Base-by-base conservation (phyloP, 1,140 invertebrate genomes). In the Probaryconus sp. region DNA sequence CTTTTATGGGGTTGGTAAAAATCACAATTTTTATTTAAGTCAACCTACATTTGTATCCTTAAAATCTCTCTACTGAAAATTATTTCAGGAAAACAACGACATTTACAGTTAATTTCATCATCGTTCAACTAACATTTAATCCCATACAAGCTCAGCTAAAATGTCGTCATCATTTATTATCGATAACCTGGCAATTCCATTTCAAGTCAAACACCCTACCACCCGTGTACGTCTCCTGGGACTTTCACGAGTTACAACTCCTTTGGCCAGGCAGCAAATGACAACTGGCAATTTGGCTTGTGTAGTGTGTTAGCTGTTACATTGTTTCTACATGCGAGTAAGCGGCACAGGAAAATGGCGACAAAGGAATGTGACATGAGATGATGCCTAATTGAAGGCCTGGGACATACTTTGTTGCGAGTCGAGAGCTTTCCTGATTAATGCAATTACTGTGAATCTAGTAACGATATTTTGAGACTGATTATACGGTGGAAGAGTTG, bases 341-440 rank as follows among this genome's bases (percentile, higher is more conserved):
- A 68, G 21, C 47, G 33, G 35, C 47, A 55, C 65, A 47, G 65
- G 31, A 55, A 70, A 70, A 70, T 51, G 55, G 40, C 47, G 65
- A 58, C 55, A 70, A 70, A 61, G 48, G 65, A 53, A 70, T 58
- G 51, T 55, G 55, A 61, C 65, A 55, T 61, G 65, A 61, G 55
- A 68, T 28, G 65, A 55, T 21, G 55, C 38, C 42, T 71, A 53
- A 53, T 70, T 70, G 48, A 61, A 58, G 53, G 64, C 17, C 37
- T 68, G 18, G 20, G 14, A 28, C 10, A 31, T 37, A 53, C 47
- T 69, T 53, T 43, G 65, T 50, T 60, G 38, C 38, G 11, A 45
- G 37, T 13, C 21, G 26, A 5, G 17, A 24, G 38, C 5, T 17
- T 56, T 18, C 30, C 30, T 28, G 50, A 53, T 60, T 60, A 69